phyloP scores from a whole-genome alignment of 2,113 vertebrate genomes.

The Pungitius pungitius region DNA sequence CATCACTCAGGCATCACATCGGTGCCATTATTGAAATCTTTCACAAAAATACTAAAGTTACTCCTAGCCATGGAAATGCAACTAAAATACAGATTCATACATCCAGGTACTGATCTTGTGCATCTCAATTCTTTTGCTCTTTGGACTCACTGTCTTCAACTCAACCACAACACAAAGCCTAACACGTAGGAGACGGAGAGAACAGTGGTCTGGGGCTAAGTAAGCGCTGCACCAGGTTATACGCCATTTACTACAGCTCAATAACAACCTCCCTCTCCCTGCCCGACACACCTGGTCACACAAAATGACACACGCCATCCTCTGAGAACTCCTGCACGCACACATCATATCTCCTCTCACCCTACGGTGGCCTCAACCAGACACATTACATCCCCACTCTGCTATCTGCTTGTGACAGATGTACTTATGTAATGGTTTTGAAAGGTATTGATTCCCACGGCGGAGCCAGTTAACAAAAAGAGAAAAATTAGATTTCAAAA shows the following conservation, averaged over 20 bases:
- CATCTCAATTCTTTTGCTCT: neutral
- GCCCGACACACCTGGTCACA: conserved; percentile 70
- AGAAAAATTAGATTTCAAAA: conserved; percentile 81
- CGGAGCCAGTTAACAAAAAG: conserved; percentile 73
- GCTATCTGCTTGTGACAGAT: conserved; percentile 80
- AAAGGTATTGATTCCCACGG: conserved; percentile 79
- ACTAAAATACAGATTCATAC: neutral
- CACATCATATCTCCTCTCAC: conserved; percentile 59
- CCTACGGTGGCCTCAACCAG: conserved; percentile 72
- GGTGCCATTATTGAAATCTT: neutral
- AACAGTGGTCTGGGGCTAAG: conserved; percentile 50
- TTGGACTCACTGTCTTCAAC: neutral
- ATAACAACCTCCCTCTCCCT: conserved; percentile 62
- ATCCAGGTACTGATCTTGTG: neutral
- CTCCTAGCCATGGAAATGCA: neutral
- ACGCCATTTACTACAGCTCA: conserved; percentile 72
- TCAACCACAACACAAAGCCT: conserved; percentile 13
- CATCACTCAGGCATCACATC: neutral
- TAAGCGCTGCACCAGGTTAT: conserved; percentile 62
- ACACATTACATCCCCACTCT: conserved; percentile 71
- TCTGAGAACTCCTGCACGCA: conserved; percentile 42
- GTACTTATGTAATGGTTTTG: conserved; percentile 81
- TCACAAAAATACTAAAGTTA: neutral
- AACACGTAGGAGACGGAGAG: conserved; percentile 33
- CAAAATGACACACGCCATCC: conserved; percentile 68